Conservation (phyloP, 2,113 vertebrate species). For the Amazona vittata region DNA sequence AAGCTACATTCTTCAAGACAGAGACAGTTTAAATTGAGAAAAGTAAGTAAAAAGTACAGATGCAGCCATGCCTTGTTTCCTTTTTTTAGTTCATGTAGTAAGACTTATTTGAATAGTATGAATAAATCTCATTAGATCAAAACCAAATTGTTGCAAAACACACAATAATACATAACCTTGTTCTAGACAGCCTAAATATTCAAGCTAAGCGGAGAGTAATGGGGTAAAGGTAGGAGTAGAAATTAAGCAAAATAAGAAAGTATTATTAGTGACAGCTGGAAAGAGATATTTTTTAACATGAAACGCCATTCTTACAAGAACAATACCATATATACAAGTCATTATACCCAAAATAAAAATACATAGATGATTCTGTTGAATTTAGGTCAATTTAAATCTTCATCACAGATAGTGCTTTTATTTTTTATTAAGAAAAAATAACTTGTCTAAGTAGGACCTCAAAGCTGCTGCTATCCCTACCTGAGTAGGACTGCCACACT, state of each 20-base stretch:
- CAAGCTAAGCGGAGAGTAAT: background rate
- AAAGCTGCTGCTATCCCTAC: constrained; percentile 1
- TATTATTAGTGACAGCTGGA: background rate
- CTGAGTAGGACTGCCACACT: background rate
- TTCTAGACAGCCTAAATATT: background rate
- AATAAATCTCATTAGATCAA: background rate
- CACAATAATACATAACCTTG: background rate
- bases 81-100: background rate
- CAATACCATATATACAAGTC: background rate
- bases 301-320: background rate
- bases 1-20: background rate
- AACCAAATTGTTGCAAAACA: background rate
- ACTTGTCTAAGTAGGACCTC: background rate
- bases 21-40: background rate
- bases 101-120: background rate
- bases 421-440: background rate
- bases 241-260: background rate
- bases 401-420: background rate
- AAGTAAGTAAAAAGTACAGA: background rate
- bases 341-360: background rate
- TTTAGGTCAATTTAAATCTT: background rate
- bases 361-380: background rate
- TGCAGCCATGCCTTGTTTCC: background rate
- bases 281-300: background rate
- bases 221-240: background rate